phyloP scores from a whole-genome alignment of 2,797 vertebrate genomes.

The Pygocentrus nattereri region DNA sequence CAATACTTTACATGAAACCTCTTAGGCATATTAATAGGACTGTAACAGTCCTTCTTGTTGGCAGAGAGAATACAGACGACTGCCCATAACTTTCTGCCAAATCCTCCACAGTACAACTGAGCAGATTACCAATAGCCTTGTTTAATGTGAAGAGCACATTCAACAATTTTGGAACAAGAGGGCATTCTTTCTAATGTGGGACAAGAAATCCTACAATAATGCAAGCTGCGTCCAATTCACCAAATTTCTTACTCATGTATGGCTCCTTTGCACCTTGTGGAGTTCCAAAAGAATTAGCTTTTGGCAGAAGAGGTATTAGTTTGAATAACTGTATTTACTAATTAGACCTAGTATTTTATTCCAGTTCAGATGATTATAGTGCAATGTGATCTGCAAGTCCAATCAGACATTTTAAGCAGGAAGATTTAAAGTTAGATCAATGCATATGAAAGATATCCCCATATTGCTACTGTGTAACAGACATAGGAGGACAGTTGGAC shows the following conservation, averaged over 20 bases:
- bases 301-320: conserved; percentile 22
- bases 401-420: background rate
- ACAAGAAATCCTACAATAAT: background rate
- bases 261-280: background rate
- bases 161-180: background rate
- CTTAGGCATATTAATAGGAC: conserved; percentile 30
- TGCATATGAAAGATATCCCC: background rate
- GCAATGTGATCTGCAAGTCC: background rate
- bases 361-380: background rate
- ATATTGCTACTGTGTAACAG: background rate
- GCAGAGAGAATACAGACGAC: conserved; percentile 1
- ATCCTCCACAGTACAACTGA: background rate
- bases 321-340: conserved; percentile 4
- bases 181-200: background rate
- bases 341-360: background rate
- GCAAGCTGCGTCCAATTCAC: background rate
- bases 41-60: conserved; percentile 47
- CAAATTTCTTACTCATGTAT: background rate
- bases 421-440: background rate
- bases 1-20: conserved; percentile 40
- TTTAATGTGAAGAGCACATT: background rate
- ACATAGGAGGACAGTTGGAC: background rate
- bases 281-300: background rate
- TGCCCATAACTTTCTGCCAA: background rate
- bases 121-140: background rate